Evolutionary conservation across 1,140 invertebrate genomes (phyloP).

Genomic region (Rhyzopertha dominica): DNA sequence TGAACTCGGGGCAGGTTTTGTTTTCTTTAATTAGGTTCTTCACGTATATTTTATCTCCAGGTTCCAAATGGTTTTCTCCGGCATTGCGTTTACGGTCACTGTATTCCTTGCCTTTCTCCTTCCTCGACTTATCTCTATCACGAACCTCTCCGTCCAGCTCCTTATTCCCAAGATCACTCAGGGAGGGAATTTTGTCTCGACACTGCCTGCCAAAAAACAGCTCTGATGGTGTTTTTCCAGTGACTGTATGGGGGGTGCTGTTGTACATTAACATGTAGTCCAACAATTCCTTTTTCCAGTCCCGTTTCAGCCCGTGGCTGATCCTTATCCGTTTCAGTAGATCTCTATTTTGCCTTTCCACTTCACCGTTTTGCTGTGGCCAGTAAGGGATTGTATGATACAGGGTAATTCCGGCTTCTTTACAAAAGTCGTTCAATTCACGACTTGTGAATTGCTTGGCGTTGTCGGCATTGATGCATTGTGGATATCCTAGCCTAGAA

Average conservation of each 20-base stretch:
- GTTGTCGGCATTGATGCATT: constrained; percentile 26
- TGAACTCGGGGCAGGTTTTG: not conserved
- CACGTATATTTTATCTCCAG: constrained; percentile 6
- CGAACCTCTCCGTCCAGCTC: not conserved
- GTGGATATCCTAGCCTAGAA: constrained; percentile 12
- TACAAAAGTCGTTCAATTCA: constrained; percentile 27
- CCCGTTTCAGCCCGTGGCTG: constrained; percentile 4
- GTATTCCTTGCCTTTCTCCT: not conserved
- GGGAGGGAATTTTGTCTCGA: not conserved
- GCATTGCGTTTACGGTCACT: constrained; percentile 6
- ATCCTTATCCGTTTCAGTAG: not conserved
- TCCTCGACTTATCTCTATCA: not conserved
- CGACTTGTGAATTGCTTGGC: constrained; percentile 23
- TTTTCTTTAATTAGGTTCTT: constrained; percentile 10
- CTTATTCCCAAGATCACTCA: too few species aligned
- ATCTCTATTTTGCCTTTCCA: constrained; percentile 38
- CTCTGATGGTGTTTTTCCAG: constrained; percentile 37
- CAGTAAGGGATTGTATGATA: constrained; percentile 30
- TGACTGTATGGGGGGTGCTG: constrained; percentile 7
- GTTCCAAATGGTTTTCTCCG: not conserved
- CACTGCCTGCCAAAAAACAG: constrained; percentile 16
- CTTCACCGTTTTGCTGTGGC: constrained; percentile 39
- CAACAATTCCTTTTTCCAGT: constrained; percentile 23
- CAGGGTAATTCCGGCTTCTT: constrained; percentile 24
- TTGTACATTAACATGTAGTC: constrained; percentile 37